Base-by-base conservation (phyloP, 2,888 invertebrate genomes). In the Synergus gifuensis region DNA sequence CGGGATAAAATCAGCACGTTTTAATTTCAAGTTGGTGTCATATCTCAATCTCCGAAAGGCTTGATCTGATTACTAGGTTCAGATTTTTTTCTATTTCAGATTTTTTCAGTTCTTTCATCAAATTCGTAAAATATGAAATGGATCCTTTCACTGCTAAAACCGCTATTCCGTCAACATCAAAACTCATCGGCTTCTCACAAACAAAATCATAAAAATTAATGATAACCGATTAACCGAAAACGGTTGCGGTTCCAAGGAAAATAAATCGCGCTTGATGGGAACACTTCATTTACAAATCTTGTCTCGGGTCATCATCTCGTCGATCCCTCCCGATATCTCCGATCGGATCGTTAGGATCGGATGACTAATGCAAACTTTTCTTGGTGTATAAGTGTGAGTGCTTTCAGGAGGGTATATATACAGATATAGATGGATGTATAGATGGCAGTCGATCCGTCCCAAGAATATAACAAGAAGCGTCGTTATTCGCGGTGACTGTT, bases 401-500 rank as follows among this genome's bases (percentile, higher is more conserved):
- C 22, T 22, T 60, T 60, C 60, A 22, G 22, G 60, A 60, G 22
- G 60, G 60, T 22, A 44, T 44, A 44, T 1, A 11, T 12, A 11
- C 3, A 44, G 44, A 60, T 60, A 60, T 49, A 12, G 83, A 76
- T 83, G 80, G 80, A 76, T 80, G 76, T 60, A 67, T 79, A 80
- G 79, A 64, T 28, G 64, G 76, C 8, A 64, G 79, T 79, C 83
- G 76, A 60, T 77, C 49, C 58, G 77, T 82, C 69, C 78, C 81
- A 81, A 78, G 76, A 64, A 78, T 83, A 82, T 83, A 84, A 87
- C 86, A 87, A 87, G 85, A 80, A 76, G 81, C 85, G 84, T 87
- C 86, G 83, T 87, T 87, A 87, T 83, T 85, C 82, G 83, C 86
- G 76, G 82, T 84, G 82, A 84, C 85, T 79, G 81, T 84, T 84